Evolutionary conservation across 2,888 invertebrate genomes (phyloP), one percentile per base, ranked within the genome.

Genomic region (Orthonychiurus folsomi): DNA sequence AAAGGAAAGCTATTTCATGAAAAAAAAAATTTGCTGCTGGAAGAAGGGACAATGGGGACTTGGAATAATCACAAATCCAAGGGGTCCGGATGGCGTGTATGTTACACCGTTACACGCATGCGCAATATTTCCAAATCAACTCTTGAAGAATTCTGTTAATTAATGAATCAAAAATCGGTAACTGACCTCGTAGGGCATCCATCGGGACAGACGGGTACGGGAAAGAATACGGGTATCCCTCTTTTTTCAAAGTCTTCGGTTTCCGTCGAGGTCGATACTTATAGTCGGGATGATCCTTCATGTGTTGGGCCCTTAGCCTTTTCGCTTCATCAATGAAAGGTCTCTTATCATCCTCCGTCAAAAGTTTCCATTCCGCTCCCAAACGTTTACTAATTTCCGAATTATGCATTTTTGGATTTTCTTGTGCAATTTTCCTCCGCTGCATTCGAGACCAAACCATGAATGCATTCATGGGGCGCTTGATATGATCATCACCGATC

Each of bases 351-450:
- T 84, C 80, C 75, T 94, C 93, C 0, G 87, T 84, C 2, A 95
- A 78, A 67, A 89, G 76, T 77, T 94, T 95, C 94, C 95, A 95
- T 76, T 93, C 93, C 5, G 90, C 90, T 0, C 94, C 88, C 47
- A 93, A 81, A 68, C 91, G 79, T 77, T 92, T 92, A 9, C 91
- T 92, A 73, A 96, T 95, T 79, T 95, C 95, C 0, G 93, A 93
- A 78, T 95, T 95, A 79, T 95, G 92, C 91, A 92, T 95, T 81
- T 96, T 95, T 0, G 95, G 95, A 78, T 96, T 95, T 74, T 93
- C 92, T 76, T 91, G 91, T 0, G 92, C 92, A 88, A 93, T 93
- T 79, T 92, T 92, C 70, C 91, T 80, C 64, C 92, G 78, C 47
- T 66, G 67, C 3, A 89, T 90, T 37, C 92, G 79, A 1, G 90